Evolutionary conservation across 2,113 vertebrate species (phyloP).

Genomic region (Salvelinus sp.): DNA sequence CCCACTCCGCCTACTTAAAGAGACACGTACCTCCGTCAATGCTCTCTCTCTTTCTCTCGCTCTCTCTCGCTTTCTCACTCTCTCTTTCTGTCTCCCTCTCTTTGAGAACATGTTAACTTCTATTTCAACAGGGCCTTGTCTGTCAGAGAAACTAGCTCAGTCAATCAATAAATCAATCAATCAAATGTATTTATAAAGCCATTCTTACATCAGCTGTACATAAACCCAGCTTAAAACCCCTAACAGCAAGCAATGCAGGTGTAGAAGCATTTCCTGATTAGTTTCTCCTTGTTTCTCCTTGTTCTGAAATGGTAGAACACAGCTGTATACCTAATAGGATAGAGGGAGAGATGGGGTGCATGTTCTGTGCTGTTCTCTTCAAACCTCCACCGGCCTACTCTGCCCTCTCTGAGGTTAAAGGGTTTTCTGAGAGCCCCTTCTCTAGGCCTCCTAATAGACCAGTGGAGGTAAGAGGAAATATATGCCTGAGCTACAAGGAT

Average conservation of each 20-base stretch:
- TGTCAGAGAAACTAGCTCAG: conserved; percentile 61
- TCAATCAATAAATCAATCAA: no score
- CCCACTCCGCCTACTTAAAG: background rate
- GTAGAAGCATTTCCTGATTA: conserved; percentile 71
- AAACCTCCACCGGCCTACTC: conserved; percentile 33
- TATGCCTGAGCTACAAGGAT: conserved; percentile 51
- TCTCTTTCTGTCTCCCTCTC: no score
- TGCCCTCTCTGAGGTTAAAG: conserved; percentile 59
- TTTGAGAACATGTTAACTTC: conserved; percentile 13
- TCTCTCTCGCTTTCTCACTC: background rate
- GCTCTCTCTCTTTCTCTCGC: conserved; percentile 42
- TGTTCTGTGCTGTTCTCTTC: background rate
- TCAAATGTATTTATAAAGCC: no score
- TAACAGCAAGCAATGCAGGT: no score
- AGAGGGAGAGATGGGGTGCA: no score
- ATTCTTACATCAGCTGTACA: no score
- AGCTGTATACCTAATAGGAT: conserved; percentile 57
- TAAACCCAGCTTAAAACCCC: no score
- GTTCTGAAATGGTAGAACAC: conserved; percentile 45
- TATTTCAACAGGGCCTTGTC: conserved; percentile 47
- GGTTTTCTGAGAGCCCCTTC: conserved; percentile 49
- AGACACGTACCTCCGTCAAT: conserved; percentile 15
- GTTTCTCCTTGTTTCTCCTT: background rate
- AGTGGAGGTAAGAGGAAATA: conserved; percentile 61
- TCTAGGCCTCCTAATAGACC: conserved; percentile 63